Base-by-base conservation (phyloP, 2,113 vertebrate genomes). In the Percopsis transmontana region DNA sequence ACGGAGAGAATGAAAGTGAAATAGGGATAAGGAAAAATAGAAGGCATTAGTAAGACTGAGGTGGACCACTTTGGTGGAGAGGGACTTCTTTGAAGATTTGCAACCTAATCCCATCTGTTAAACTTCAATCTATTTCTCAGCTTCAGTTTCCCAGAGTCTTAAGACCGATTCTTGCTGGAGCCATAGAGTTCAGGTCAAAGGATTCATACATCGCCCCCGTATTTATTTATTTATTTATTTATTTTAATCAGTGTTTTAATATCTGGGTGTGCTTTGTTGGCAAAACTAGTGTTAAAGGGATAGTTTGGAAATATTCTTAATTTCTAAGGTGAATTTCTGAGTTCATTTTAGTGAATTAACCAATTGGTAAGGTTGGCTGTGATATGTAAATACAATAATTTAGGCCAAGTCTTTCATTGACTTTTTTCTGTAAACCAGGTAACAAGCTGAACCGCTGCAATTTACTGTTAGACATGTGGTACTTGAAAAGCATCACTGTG, bases 21-120 rank as follows among this genome's bases (percentile, higher is more conserved):
- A 70, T 68, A 61, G 1, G 18, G 68, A 68, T 53, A 23, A 44
- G 62, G 57, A 55, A 58, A 81, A 77, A 74, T 64, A 79, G 85
- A 86, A 62, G 77, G 82, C 62, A 82, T 83, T 86, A 81, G 63
- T 62, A 70, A 83, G 57, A 80, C 60, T 78, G 80, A 82, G 82
- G 75, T 67, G 63, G 63, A 67, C 77, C 39, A 76, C 81, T 76
- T 73, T 77, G 24, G 77, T 15, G 39, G 57, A 82, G 69, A 76
- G 72, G 64, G 76, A 68, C 70, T 76, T 84, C 89, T 91, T 91
- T 88, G 89, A 91, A 88, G 89, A 86, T 76, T 89, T 84, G 52
- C 70, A 72, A 56, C 33, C 81, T 90, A 91, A 92, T 91, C 89
- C 87, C 68, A 65, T 79, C 83, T 79, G 76, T 83, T 79, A 76